These are phyloP conservation scores for Pseudopleuronectes americanus DNA, from an alignment of 2,797 vertebrate genomes.

Conservation along the genomic window DNA sequence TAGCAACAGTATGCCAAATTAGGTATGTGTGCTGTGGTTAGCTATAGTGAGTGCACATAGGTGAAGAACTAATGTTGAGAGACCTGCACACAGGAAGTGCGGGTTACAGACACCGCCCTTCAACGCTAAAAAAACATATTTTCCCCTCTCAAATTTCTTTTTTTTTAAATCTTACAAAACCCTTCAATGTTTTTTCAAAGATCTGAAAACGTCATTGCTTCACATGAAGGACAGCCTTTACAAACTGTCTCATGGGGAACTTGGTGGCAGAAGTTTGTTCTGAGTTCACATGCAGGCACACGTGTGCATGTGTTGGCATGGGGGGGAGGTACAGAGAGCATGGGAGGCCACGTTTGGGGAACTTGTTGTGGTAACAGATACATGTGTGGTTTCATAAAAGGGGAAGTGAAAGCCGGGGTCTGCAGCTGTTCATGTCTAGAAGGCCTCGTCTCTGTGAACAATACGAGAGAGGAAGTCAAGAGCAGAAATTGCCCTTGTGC, in stretches of 20 bases:
- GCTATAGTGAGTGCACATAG: slow-evolving; percentile 10
- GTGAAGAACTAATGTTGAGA: slow-evolving; percentile 31
- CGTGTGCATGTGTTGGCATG: slow-evolving; percentile 49
- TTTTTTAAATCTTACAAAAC: not conserved
- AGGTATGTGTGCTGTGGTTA: slow-evolving; percentile 35
- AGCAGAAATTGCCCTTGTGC: slow-evolving; percentile 64
- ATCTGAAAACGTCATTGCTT: slow-evolving; percentile 30
- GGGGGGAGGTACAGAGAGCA: slow-evolving; percentile 40
- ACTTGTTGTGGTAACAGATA: slow-evolving; percentile 83
- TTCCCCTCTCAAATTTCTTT: not conserved
- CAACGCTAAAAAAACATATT: slow-evolving; percentile 30
- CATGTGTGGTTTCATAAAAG: slow-evolving; percentile 71
- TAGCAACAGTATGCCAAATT: slow-evolving; percentile 23
- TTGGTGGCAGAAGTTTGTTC: slow-evolving; percentile 9
- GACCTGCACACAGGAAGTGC: slow-evolving; percentile 53
- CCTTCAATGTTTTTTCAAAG: not conserved
- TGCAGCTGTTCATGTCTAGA: slow-evolving; percentile 76
- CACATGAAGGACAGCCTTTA: not conserved
- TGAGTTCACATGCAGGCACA: slow-evolving; percentile 15
- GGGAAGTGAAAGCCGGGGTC: slow-evolving; percentile 79
- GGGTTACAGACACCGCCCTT: slow-evolving; percentile 35
- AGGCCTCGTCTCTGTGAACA: slow-evolving; percentile 58
- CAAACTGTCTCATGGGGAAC: slow-evolving; percentile 5
- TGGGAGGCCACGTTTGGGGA: slow-evolving; percentile 72
- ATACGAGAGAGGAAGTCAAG: slow-evolving; percentile 70